phyloP scores from a whole-genome alignment of 2,888 invertebrate species.

The Chalcosyrphus nemorum region DNA sequence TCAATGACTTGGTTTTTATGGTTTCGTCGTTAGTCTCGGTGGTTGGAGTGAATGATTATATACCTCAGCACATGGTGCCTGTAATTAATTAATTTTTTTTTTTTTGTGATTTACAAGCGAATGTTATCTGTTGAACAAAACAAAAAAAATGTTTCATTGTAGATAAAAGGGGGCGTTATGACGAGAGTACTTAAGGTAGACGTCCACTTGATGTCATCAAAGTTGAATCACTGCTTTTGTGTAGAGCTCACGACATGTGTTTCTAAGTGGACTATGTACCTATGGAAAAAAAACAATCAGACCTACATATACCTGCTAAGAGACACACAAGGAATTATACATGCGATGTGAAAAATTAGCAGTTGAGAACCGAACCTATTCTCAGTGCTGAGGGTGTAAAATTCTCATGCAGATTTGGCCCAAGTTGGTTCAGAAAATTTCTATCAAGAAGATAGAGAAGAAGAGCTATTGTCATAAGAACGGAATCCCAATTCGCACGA shows the following conservation, averaged over 20 bases:
- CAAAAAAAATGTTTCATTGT: not conserved
- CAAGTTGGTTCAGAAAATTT: too few species aligned
- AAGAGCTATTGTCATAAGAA: too few species aligned
- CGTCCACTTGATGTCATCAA: conserved; percentile 1
- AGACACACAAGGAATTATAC: too few species aligned
- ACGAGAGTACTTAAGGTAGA: not conserved
- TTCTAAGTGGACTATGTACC: too few species aligned
- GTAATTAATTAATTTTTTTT: conserved; percentile 46
- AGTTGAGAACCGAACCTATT: too few species aligned
- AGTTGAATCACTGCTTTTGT: not conserved
- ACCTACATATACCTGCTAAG: too few species aligned
- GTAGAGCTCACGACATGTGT: not conserved
- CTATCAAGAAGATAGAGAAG: too few species aligned
- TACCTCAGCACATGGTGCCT: conserved; percentile 42
- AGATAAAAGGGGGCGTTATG: not conserved
- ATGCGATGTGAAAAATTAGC: too few species aligned
- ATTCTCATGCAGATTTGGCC: too few species aligned
- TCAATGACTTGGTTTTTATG: conserved; percentile 42
- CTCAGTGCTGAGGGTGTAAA: too few species aligned
- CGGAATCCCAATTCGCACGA: too few species aligned
- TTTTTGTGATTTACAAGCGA: conserved; percentile 33
- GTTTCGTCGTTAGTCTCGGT: conserved; percentile 32
- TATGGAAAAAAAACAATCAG: too few species aligned
- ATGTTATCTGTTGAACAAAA: conserved; percentile 13
- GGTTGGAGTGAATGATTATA: conserved; percentile 26